These are phyloP conservation scores for Schizaphis graminum DNA, from an alignment of 2,888 invertebrate species.

Conservation along the genomic window DNA sequence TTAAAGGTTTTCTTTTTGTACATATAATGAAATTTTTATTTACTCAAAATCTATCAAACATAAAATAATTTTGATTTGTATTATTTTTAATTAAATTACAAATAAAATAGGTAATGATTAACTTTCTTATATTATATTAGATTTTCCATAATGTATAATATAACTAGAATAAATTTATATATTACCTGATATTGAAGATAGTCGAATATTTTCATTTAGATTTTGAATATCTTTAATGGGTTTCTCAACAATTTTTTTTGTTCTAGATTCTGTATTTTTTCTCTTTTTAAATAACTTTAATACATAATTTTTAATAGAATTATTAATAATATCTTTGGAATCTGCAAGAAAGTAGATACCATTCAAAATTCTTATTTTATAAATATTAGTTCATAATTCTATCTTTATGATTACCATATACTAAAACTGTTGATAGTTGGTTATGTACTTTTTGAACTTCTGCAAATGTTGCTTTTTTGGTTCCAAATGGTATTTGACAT, in stretches of 20 bases:
- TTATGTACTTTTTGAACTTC: conserved; percentile 84
- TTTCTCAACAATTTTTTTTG: conserved; percentile 10
- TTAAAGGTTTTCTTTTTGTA: background rate
- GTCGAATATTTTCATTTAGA: background rate
- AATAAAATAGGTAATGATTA: no score
- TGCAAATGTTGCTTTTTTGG: conserved; percentile 83
- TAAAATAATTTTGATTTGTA: background rate
- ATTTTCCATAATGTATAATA: background rate
- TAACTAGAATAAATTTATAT: background rate
- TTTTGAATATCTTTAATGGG: conserved; percentile 3
- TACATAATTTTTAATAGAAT: conserved; percentile 50
- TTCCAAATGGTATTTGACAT: conserved; percentile 84
- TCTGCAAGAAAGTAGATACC: conserved; percentile 39
- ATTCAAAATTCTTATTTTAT: background rate
- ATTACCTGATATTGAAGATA: conserved; percentile 23
- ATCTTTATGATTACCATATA: conserved; percentile 76
- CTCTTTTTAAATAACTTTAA: conserved; percentile 49
- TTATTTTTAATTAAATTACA: no score
- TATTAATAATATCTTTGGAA: conserved; percentile 60
- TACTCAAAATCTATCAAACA: background rate
- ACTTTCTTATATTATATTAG: background rate
- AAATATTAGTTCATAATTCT: background rate
- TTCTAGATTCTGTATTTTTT: conserved; percentile 54
- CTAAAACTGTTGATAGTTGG: conserved; percentile 77
- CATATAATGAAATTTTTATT: background rate